Evolutionary conservation across 64 coral and sea anemone species (phyloP), one percentile per base, ranked within the genome.

Genomic region (Anthopleura sola): DNA sequence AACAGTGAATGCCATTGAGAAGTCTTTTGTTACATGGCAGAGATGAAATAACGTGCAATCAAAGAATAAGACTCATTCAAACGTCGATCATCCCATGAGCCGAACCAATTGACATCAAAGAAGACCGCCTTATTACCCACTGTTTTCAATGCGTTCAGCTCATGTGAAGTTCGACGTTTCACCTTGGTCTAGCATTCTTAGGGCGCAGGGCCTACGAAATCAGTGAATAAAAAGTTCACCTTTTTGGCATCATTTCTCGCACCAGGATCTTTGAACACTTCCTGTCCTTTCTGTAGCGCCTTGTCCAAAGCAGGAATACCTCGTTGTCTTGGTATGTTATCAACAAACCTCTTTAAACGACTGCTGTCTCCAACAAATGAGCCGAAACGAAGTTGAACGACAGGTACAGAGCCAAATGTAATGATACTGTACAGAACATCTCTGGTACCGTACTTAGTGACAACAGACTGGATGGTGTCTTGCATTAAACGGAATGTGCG

Each of bases 291-390:
- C 40, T 97, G 64, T 32, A 97, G 80, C 18, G 90, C 94, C 77
- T 83, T 68, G 18, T 89, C 90, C 53, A 97, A 60, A 0, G 87
- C 91, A 40, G 94, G 87, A 24, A 81, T 47, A 12, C 89, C 89
- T 49, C 14, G 11, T 37, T 86, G 55, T 49, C 75, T 44, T 13
- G 76, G 8, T 0, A 80, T 80, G 29, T 26, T 55, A 82, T 86
- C 84, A 9, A 91, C 75, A 19, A 48, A 51, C 29, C 18, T 86
- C 24, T 86, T 60, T 1, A 91, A 57, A 37, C 24, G 40, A 1
- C 68, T 78, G 15, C 75, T 46, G 60, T 91, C 76, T 12, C 57
- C 56, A 34, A 57, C 53, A 7, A 86, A 78, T 26, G 60, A 54
- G 49, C 85, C 83, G 5, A 91, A 91, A 13, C 78, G 79, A 48